Conservation (phyloP, 1,140 invertebrate species). For the Leptinotarsa lineolata region DNA sequence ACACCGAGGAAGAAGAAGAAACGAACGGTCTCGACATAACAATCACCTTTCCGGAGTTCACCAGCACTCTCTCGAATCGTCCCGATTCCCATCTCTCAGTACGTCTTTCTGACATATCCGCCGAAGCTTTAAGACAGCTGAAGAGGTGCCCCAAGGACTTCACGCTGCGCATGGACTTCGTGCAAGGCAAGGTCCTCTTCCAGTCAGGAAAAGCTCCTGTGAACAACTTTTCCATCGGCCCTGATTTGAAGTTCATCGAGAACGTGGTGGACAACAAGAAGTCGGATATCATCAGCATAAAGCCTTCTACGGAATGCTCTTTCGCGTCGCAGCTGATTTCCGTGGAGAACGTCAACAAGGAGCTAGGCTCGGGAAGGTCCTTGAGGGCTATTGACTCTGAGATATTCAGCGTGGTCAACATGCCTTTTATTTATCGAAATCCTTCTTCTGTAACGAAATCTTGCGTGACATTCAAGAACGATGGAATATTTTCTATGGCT, state of each 20-base stretch:
- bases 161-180: conserved; percentile 35
- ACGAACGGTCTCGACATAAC: conserved; percentile 35
- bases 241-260: conserved; percentile 31
- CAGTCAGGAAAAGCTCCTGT: conserved; percentile 29
- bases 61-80: conserved; percentile 12
- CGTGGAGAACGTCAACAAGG: conserved; percentile 23
- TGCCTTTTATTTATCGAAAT: conserved; percentile 21
- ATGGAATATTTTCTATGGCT: background rate
- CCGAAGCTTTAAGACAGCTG: conserved; percentile 29
- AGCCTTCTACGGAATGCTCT: conserved; percentile 34
- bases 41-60: conserved; percentile 35
- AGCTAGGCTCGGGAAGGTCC: conserved; percentile 23
- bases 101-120: conserved; percentile 33
- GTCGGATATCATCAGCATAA: conserved; percentile 37
- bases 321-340: conserved; percentile 35
- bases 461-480: conserved; percentile 33
- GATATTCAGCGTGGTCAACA: conserved; percentile 33
- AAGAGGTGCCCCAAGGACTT: conserved; percentile 40
- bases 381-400: conserved; percentile 34
- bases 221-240: conserved; percentile 33
- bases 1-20: conserved; percentile 33
- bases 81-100: conserved; percentile 30
- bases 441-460: conserved; percentile 22
- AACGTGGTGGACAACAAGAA: conserved; percentile 24
- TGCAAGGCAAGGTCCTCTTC: conserved; percentile 33